phyloP scores from a whole-genome alignment of 2,797 vertebrate genomes.

The Setipinna tenuifilis region DNA sequence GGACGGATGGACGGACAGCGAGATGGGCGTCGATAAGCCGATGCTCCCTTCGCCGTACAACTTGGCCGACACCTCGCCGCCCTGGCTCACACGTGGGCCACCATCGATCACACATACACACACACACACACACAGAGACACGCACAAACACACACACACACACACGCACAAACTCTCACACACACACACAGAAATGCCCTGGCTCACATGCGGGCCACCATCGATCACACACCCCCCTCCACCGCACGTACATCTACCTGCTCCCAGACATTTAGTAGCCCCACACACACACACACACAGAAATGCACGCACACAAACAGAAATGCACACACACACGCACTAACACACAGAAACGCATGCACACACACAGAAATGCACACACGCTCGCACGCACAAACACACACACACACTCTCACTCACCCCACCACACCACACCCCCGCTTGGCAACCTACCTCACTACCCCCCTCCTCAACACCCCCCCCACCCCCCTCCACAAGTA shows the following conservation, averaged over 20 bases:
- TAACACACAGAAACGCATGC: too few relatives aligned
- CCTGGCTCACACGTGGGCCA: background rate
- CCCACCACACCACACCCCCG: too few relatives aligned
- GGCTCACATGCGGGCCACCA: too few relatives aligned
- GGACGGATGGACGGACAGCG: background rate
- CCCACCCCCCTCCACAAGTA: background rate
- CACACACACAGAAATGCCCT: too few relatives aligned
- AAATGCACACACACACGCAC: too few relatives aligned
- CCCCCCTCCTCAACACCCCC: too few relatives aligned
- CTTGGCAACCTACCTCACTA: too few relatives aligned
- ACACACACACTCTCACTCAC: background rate
- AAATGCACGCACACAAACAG: too few relatives aligned
- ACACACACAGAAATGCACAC: too few relatives aligned
- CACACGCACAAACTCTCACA: too few relatives aligned
- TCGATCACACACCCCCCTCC: slow-evolving; percentile 68
- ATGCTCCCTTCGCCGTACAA: background rate
- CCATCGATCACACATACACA: too few relatives aligned
- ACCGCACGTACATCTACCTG: slow-evolving; percentile 66
- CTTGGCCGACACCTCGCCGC: background rate
- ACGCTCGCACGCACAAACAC: background rate
- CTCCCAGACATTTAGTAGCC: slow-evolving; percentile 73
- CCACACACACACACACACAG: background rate
- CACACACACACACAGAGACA: slow-evolving; percentile 58
- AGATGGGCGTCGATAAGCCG: background rate
- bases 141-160: slow-evolving; percentile 46